These are phyloP conservation scores for Acanthornis magna DNA, from an alignment of 2,797 vertebrate species.

Conservation along the genomic window DNA sequence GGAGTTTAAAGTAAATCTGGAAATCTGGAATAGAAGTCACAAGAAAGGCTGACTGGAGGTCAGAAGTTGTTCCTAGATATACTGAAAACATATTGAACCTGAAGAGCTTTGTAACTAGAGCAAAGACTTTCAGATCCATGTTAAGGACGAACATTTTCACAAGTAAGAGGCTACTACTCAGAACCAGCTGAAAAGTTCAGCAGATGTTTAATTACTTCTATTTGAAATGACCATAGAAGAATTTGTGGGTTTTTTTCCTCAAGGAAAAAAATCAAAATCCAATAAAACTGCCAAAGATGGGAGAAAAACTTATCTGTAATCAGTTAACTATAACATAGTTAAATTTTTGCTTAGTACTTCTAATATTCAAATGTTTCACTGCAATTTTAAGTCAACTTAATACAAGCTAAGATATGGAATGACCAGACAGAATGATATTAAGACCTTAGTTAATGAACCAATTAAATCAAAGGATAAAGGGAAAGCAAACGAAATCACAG, in stretches of 20 bases:
- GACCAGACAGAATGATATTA: background rate
- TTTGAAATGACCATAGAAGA: background rate
- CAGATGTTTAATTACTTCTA: background rate
- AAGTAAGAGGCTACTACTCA: background rate
- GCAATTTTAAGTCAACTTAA: background rate
- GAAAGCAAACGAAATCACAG: background rate
- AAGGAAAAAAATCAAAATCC: background rate
- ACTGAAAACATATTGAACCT: background rate
- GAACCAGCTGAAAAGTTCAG: background rate
- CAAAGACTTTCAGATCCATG: background rate
- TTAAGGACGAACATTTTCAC: background rate
- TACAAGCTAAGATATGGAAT: background rate
- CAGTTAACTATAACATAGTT: background rate
- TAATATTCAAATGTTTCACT: background rate
- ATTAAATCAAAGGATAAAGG: background rate
- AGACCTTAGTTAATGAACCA: background rate
- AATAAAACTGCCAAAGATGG: background rate
- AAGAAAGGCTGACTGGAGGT: background rate
- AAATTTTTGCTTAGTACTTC: background rate
- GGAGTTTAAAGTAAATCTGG: background rate
- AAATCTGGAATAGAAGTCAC: background rate
- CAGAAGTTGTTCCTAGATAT: background rate
- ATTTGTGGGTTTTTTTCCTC: accelerated
- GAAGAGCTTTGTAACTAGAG: background rate
- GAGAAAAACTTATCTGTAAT: background rate